Evolutionary conservation across 2,113 vertebrate species (phyloP), one percentile per base, ranked within the genome.

Genomic region (Setophaga coronata): DNA sequence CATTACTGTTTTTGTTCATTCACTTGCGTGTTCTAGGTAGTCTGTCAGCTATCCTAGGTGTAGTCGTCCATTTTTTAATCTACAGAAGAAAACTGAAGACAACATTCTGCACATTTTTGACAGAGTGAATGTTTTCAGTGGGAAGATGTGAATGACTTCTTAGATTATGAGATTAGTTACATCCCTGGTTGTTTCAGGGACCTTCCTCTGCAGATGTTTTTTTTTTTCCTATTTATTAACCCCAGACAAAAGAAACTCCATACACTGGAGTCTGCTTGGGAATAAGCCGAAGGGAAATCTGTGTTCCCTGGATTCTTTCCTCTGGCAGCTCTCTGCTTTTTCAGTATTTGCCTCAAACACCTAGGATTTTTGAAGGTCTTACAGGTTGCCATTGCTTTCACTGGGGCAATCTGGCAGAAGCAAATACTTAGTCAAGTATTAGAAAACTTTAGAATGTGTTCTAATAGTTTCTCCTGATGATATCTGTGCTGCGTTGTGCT

Each of bases 221-320:
- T 76, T 61, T 16, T 45, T 76, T 61, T 34, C 14, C 6, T 34
- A 17, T 60, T 43, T 67, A 5, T 53, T 92, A 64, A 7, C 14
- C 26, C n/a, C 4, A n/a, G 53, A 57, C 18, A 8, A 45, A 64
- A 74, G 23, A 12, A 40, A 18, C 2, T 4, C 1, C 0, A 1
- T 82, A 42, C 78, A 18, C 3, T 57, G n/a, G 6, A 69, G 10
- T 36, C 38, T 82, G 5, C 14, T 31, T 53, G 19, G 10, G 14
- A 69, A 29, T 58, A 66, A 83, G 8, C 7, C 25, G 47, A 57
- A 58, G 23, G 74, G 23, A 69, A 50, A 72, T 76, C 18, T 80
- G 3, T 29, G 82, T 83, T 86, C 26, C 15, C 9, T 76, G 28
- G 31, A 25, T 84, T 78, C 1, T 84, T 60, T 89, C 66, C 13